Percentiles rank a stretch among this genome's conserved stretches.
Conservation (phyloP, 2,888 invertebrate species). For the Poecilus cupreus region DNA sequence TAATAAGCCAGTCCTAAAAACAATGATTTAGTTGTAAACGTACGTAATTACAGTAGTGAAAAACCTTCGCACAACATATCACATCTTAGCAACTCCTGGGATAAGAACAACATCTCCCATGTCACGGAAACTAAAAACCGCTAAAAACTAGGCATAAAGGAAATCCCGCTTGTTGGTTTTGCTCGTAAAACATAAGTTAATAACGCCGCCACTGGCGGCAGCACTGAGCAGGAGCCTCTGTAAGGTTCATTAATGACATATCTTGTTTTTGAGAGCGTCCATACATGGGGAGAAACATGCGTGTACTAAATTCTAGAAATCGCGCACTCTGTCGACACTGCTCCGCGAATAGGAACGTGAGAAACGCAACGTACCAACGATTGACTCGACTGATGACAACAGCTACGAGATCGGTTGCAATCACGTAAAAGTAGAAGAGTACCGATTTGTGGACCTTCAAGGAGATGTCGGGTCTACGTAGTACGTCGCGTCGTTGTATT, state of each 20-base stretch:
- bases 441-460: no score
- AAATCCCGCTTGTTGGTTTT: slow-evolving; percentile 33
- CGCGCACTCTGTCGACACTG: slow-evolving; percentile 19
- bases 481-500: no score
- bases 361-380: slow-evolving; percentile 26
- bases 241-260: slow-evolving; percentile 56
- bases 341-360: slow-evolving; percentile 54
- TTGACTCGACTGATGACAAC: neutral
- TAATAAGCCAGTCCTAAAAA: neutral
- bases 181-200: slow-evolving; percentile 50
- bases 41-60: neutral
- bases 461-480: no score
- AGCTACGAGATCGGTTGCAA: no score
- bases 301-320: slow-evolving; percentile 58
- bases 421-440: no score
- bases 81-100: neutral
- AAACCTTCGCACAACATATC: slow-evolving; percentile 4
- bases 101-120: neutral
- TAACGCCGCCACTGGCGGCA: slow-evolving; percentile 5
- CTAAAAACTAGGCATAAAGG: slow-evolving; percentile 29
- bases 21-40: slow-evolving; percentile 8
- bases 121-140: slow-evolving; percentile 6
- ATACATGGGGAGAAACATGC: slow-evolving; percentile 58
- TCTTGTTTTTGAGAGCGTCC: slow-evolving; percentile 57
- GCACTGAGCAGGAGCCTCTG: neutral